Conservation (phyloP, 2,888 invertebrate species). For the Drosophila melanocephala region DNA sequence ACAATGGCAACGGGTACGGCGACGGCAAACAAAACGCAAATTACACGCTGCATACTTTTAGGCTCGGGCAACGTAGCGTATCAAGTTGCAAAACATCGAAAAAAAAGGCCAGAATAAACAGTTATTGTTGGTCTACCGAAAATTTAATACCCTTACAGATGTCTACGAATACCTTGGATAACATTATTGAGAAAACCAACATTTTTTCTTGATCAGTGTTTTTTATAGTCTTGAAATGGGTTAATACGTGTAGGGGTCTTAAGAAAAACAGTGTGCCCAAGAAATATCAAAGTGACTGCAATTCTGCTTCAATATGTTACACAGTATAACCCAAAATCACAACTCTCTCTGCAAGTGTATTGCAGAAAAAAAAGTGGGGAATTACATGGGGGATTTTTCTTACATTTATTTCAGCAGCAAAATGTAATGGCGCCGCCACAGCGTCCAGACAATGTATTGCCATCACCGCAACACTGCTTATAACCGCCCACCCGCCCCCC, state of each 20-base stretch:
- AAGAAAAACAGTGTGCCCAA: neutral
- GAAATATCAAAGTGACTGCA: neutral
- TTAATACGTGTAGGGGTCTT: neutral
- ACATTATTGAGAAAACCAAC: neutral
- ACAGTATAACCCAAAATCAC: neutral
- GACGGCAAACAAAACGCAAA: conserved; percentile 73
- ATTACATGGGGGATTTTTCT: conserved; percentile 62
- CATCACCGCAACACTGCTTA: conserved; percentile 23
- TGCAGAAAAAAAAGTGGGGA: conserved; percentile 26
- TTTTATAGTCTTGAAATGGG: neutral
- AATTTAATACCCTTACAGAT: conserved; percentile 1
- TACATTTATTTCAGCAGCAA: conserved; percentile 68
- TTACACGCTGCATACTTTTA: conserved; percentile 75
- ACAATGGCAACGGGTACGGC: conserved; percentile 47
- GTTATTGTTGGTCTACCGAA: neutral
- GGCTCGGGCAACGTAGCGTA: conserved; percentile 55
- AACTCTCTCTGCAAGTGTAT: conserved; percentile 4
- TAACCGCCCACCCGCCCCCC: neutral
- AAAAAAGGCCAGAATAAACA: conserved; percentile 5
- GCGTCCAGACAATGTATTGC: conserved; percentile 70
- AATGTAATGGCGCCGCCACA: conserved; percentile 45
- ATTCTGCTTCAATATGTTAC: neutral
- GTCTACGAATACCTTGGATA: neutral
- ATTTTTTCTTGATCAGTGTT: neutral
- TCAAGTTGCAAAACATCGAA: conserved; percentile 55